Evolutionary conservation across 1,140 invertebrate species (phyloP), one percentile per base, ranked within the genome.

Genomic region (Dufourea novaeangliae): DNA sequence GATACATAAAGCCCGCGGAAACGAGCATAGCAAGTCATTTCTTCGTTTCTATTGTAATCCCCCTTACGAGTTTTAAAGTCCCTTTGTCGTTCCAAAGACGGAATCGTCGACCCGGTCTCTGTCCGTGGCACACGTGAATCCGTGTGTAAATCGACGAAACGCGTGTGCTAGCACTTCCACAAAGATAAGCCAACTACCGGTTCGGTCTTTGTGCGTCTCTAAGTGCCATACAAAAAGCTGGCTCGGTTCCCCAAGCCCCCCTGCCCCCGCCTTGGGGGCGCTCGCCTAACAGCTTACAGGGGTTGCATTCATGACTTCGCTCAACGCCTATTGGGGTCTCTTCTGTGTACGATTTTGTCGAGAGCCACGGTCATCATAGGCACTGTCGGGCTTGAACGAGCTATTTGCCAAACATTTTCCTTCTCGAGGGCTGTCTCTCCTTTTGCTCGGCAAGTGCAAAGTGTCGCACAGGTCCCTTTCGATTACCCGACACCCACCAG

Each of bases 151-250:
- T 77, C n/a, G 14, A 25, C 41, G 57, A 67, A 78, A 52, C 59
- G 62, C 61, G 64, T 78, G 80, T 78, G 80, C 78, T 82, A 78
- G 67, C 78, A 46, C 54, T 61, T 86, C 25, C 62, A 62, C 56
- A 78, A 72, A 82, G 82, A 78, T 62, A 68, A 88, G 88, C 77
- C 87, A 90, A 88, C 87, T 87, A 88, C 66, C n/a, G 61, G 61
- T 83, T 66, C 66, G 75, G 77, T 61, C 88, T 88, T 90, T 89
- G 86, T 89, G 59, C 62, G 69, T 63, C 63, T 52, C 66, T 82
- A 86, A 90, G 87, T 87, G 80, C 62, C 79, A 80, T 86, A 88
- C 78, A 90, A 86, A 88, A 88, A 86, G 52, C 80, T 78, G 79
- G 66, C 79, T 32, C 27, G n/a, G n/a, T 14, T 46, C 27, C 8